These are phyloP conservation scores for Trichogramma pretiosum DNA, from an alignment of 1,140 invertebrate genomes.

Conservation along the genomic window DNA sequence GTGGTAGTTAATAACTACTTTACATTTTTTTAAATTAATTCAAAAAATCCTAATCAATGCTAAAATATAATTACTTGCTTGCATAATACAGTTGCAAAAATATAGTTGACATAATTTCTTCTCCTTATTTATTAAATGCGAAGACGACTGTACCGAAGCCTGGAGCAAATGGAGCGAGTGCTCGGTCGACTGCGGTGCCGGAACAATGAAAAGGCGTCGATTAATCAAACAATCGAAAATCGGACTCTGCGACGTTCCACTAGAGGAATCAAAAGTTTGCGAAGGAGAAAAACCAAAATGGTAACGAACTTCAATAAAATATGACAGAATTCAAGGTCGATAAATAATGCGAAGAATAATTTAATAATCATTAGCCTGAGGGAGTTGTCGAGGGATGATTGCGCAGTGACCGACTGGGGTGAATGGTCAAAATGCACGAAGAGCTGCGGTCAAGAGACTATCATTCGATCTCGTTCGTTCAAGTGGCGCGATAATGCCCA, in stretches of 20 bases:
- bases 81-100: no score
- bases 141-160: constrained; percentile 25
- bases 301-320: no score
- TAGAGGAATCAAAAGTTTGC: constrained; percentile 49
- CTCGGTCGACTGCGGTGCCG: constrained; percentile 69
- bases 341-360: no score
- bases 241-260: constrained; percentile 44
- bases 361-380: no score
- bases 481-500: constrained; percentile 27
- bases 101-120: no score
- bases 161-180: constrained; percentile 75
- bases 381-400: no score
- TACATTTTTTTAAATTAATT: no score
- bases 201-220: constrained; percentile 58
- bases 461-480: constrained; percentile 53
- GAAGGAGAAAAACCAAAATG: constrained; percentile 32
- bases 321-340: no score
- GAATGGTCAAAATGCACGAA: constrained; percentile 69
- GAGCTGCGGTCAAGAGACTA: constrained; percentile 66
- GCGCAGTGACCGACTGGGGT: constrained; percentile 63
- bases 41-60: no score
- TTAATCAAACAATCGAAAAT: constrained; percentile 45
- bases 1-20: no score
- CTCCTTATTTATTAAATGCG: no score
- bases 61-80: no score